Conservation (phyloP, 2,113 vertebrate genomes). For the Eulemur rufifrons region DNA sequence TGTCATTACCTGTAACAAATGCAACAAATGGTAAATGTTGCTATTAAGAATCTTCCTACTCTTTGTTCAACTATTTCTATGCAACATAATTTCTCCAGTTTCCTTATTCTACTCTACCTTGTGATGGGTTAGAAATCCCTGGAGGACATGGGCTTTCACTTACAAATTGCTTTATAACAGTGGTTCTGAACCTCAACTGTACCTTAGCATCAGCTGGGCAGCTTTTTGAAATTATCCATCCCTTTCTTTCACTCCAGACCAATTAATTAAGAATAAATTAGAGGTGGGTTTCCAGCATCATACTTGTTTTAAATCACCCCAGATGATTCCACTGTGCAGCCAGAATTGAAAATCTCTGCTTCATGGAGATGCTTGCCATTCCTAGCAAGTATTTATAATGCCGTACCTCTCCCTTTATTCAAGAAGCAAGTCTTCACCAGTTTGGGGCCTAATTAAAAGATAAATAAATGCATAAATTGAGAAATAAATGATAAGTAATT, state of each 20-base stretch:
- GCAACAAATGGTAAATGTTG: not conserved
- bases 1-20: not conserved
- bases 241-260: not conserved
- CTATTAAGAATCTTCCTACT: not conserved
- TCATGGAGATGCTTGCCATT: not conserved
- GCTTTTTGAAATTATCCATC: not conserved
- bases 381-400: not conserved
- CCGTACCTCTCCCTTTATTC: not conserved
- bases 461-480: not conserved
- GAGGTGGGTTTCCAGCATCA: not conserved
- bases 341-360: not conserved
- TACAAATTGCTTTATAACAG: not conserved
- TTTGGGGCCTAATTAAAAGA: not conserved
- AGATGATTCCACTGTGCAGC: not conserved
- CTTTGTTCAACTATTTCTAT: not conserved
- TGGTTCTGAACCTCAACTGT: not conserved
- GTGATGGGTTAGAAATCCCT: not conserved
- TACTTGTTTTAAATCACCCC: not conserved
- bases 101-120: not conserved
- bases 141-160: not conserved
- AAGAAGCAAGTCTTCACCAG: not conserved
- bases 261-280: not conserved
- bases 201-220: not conserved
- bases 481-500: not conserved
- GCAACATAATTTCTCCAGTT: not conserved